Evolutionary conservation across 2,113 vertebrate species (phyloP).

Genomic region (Electrona antarctica): DNA sequence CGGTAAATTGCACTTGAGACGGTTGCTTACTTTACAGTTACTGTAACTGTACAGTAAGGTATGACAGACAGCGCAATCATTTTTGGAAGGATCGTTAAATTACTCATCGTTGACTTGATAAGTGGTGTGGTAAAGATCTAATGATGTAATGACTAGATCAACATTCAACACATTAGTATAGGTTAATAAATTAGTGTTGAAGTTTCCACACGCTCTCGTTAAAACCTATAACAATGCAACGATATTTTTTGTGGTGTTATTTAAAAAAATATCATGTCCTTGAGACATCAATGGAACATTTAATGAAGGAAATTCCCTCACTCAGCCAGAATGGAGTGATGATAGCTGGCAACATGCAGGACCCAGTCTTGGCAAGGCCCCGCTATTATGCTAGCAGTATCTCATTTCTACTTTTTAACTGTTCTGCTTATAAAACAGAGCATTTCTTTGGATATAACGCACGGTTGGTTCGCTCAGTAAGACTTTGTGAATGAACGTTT

Average conservation of each 20-base stretch:
- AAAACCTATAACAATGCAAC: background rate
- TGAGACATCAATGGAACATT: slow-evolving; percentile 34
- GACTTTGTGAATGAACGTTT: slow-evolving; percentile 49
- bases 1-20: slow-evolving; percentile 19
- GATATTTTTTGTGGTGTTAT: background rate
- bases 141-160: too few species aligned
- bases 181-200: slow-evolving; percentile 1
- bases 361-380: slow-evolving; percentile 37
- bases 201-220: background rate
- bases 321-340: slow-evolving; percentile 43
- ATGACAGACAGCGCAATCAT: too few species aligned
- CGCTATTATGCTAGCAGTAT: slow-evolving; percentile 31
- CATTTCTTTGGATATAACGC: slow-evolving; percentile 61
- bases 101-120: too few species aligned
- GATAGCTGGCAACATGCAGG: slow-evolving; percentile 36
- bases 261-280: slow-evolving; percentile 20
- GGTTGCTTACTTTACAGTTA: too few species aligned
- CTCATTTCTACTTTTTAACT: slow-evolving; percentile 46
- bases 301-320: slow-evolving; percentile 41
- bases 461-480: slow-evolving; percentile 25
- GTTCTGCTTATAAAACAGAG: slow-evolving; percentile 54
- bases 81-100: too few species aligned
- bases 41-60: too few species aligned
- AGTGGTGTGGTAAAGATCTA: too few species aligned
- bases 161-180: too few species aligned